Base-by-base conservation (phyloP, 2,888 invertebrate genomes). In the Sphaeridia pumilis region DNA sequence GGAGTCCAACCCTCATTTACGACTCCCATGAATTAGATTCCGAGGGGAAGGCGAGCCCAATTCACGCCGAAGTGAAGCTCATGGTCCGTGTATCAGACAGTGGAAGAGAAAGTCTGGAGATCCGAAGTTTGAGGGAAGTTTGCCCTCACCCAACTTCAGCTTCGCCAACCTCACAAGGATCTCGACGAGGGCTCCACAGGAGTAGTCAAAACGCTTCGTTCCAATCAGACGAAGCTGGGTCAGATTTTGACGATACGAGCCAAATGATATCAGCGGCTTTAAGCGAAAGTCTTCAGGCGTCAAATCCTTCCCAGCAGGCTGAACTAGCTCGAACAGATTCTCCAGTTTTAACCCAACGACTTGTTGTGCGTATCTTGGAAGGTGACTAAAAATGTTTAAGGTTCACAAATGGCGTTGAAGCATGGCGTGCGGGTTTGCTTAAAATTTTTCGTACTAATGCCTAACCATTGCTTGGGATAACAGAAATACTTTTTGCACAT, bases 21-120 rank as follows among this genome's bases (percentile, higher is more conserved):
- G 55, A 57, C 46, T 26, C 49, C 7, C 41, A 47, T 47, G 52
- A 52, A 20, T 17, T 47, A 41, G 57, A 54, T 26, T 42, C 20
- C 38, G 46, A 46, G 27, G 63, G 63, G 46, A 63, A 60, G 34
- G 58, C 55, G 10, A 62, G 64, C 57, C 64, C 64, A n/a, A 64
- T 64, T 53, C 52, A 74, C 65, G 75, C 75, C 17, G 75, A 76
- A 64, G 71, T 76, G 10, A 75, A 75, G 63, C 65, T 76, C 5
- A 65, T 75, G 49, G 75, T 76, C 1, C 73, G 73, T 67, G 74
- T 75, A 1, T 67, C 69, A 14, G 74, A 74, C 47, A 66, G 67
- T 59, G 75, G 75, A 4, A 71, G 70, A 63, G 74, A 75, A 62
- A 72, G 72, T 45, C 73, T 75, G 44, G 75, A 75, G 67, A 73